Conservation (phyloP, 2,888 invertebrate genomes). For the Trachelus stipa region DNA sequence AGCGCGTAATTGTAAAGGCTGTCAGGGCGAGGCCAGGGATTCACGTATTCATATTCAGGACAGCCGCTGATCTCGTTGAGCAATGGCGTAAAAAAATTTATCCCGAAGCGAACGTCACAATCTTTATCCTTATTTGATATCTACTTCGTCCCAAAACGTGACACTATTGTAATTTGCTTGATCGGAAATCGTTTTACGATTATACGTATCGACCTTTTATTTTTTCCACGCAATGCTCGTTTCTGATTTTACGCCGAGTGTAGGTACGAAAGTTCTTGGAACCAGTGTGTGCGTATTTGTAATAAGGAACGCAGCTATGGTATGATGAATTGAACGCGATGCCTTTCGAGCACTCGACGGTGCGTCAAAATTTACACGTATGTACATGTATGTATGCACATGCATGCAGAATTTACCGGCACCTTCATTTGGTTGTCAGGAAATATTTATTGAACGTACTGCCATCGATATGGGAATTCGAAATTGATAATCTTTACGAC, state of each 20-base stretch:
- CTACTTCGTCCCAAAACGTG: background rate
- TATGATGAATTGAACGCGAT: background rate
- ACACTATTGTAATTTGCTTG: background rate
- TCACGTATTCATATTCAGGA: background rate
- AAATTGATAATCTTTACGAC: background rate
- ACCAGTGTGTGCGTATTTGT: constrained; percentile 47
- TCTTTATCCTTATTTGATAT: background rate
- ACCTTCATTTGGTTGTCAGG: background rate
- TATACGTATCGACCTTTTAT: background rate
- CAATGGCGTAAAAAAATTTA: background rate
- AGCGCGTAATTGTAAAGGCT: constrained; percentile 49
- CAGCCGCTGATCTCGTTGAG: background rate
- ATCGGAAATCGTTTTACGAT: background rate
- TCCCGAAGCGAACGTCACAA: background rate
- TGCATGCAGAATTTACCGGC: background rate
- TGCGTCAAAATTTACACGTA: background rate
- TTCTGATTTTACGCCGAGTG: background rate
- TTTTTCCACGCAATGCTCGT: background rate
- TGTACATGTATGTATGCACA: background rate
- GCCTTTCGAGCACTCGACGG: background rate
- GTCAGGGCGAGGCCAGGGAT: constrained; percentile 23
- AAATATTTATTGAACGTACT: background rate
- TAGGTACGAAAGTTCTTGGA: background rate
- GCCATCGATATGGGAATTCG: background rate
- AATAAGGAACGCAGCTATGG: constrained; percentile 52